These are phyloP conservation scores for Pterois miles DNA, from an alignment of 2,797 vertebrate genomes.

Conservation along the genomic window DNA sequence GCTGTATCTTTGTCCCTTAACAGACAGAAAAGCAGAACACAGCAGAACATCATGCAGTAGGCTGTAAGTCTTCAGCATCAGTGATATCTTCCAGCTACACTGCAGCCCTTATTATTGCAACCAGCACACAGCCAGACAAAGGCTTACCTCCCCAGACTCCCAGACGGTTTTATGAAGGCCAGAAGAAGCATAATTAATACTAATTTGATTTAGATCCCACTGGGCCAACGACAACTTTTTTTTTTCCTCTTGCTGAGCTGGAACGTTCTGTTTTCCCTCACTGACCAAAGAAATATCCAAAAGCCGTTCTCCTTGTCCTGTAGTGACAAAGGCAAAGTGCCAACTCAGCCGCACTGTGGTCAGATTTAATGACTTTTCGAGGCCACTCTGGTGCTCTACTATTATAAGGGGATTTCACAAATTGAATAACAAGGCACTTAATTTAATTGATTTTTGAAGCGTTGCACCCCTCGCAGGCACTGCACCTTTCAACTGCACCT, in stretches of 20 bases:
- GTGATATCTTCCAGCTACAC: slow-evolving; percentile 38
- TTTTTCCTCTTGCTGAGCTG: slow-evolving; percentile 58
- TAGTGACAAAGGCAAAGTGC: slow-evolving; percentile 64
- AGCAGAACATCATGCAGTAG: neutral
- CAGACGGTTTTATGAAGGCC: slow-evolving; percentile 73
- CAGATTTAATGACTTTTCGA: slow-evolving; percentile 71
- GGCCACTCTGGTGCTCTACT: slow-evolving; percentile 50
- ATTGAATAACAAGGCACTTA: slow-evolving; percentile 68
- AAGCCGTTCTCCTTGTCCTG: slow-evolving; percentile 52
- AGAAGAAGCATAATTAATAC: slow-evolving; percentile 81
- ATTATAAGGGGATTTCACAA: slow-evolving; percentile 64
- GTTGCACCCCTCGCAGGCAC: slow-evolving; percentile 37
- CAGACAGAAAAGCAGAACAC: slow-evolving; percentile 8
- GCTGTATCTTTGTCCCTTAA: neutral
- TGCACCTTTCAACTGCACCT: slow-evolving; percentile 49
- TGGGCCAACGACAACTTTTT: slow-evolving; percentile 27
- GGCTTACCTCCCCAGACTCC: slow-evolving; percentile 53
- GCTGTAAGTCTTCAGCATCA: slow-evolving; percentile 8
- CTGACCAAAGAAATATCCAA: slow-evolving; percentile 53
- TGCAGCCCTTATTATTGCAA: slow-evolving; percentile 63
- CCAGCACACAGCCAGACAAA: slow-evolving; percentile 64
- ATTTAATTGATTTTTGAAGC: slow-evolving; percentile 73
- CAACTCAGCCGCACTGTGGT: slow-evolving; percentile 64
- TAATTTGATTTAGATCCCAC: slow-evolving; percentile 74
- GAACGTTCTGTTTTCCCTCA: slow-evolving; percentile 52